These are phyloP conservation scores for Aplidium turbinatum DNA, from an alignment of 23 tunicate species.

Conservation along the genomic window DNA sequence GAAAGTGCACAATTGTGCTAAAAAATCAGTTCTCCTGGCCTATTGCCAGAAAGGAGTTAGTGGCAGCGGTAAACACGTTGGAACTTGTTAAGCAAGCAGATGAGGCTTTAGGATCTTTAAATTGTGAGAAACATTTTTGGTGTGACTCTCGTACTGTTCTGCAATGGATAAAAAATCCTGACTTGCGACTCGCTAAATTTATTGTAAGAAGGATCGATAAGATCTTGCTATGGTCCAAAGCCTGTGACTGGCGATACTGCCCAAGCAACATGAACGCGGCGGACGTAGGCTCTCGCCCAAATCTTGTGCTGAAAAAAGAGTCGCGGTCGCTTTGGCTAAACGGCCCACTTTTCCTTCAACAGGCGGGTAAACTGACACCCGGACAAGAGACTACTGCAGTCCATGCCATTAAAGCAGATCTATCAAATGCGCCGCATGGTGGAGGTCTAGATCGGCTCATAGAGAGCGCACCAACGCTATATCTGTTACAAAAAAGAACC, in stretches of 20 bases:
- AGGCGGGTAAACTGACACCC: too few relatives aligned
- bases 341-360: too few relatives aligned
- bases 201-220: not conserved
- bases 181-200: conserved; percentile 6
- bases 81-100: not conserved
- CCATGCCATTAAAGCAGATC: too few relatives aligned
- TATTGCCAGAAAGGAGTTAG: conserved; percentile 18
- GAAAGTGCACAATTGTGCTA: conserved; percentile 1
- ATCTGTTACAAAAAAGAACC: conserved; percentile 5
- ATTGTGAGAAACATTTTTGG: conserved; percentile 4
- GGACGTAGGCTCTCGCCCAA: conserved; percentile 10
- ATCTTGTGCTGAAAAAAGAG: not conserved
- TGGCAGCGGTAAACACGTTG: not conserved
- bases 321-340: not conserved
- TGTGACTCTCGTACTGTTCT: conserved; percentile 7
- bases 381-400: too few relatives aligned
- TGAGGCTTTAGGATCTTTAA: not conserved
- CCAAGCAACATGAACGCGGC: conserved; percentile 1
- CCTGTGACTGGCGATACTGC: conserved; percentile 5
- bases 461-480: conserved; percentile 5
- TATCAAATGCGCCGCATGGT: too few relatives aligned
- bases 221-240: not conserved
- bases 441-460: too few relatives aligned
- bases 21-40: not conserved
- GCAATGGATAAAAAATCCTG: conserved; percentile 12